These are phyloP conservation scores for Xanthia icteritia DNA, from an alignment of 2,888 invertebrate species.

Conservation along the genomic window DNA sequence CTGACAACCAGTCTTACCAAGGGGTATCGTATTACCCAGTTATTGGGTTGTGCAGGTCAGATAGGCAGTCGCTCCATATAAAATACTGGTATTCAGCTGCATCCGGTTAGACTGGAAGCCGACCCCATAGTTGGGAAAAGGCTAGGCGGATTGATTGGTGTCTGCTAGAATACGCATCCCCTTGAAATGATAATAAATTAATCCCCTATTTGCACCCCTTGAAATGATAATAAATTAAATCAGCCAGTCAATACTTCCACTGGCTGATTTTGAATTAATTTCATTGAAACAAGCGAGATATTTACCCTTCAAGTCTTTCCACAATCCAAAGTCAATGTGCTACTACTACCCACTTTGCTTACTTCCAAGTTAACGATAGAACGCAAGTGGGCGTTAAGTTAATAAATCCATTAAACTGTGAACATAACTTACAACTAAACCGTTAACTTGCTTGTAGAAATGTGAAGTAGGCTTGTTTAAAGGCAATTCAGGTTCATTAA, in stretches of 20 bases:
- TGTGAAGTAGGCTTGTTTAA: slow-evolving; percentile 21
- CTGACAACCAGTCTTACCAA: too few species aligned
- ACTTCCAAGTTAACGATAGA: slow-evolving; percentile 10
- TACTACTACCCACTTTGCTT: background rate
- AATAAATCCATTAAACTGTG: slow-evolving; percentile 54
- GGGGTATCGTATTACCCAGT: too few species aligned
- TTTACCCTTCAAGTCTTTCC: background rate
- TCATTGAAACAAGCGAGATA: background rate
- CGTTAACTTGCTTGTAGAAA: slow-evolving; percentile 39
- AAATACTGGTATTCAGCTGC: too few species aligned
- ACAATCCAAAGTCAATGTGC: slow-evolving; percentile 11
- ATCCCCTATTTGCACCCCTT: too few species aligned
- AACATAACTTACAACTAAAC: slow-evolving; percentile 46
- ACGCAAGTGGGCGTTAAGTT: slow-evolving; percentile 55
- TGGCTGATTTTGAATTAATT: too few species aligned
- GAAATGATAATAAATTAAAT: background rate
- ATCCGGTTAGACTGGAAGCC: too few species aligned
- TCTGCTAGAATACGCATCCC: too few species aligned
- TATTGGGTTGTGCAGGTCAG: too few species aligned
- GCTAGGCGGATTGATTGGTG: too few species aligned
- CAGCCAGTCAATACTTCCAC: background rate
- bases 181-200: background rate
- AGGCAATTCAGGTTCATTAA: slow-evolving; percentile 14
- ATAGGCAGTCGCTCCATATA: too few species aligned
- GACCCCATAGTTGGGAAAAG: too few species aligned